Base-by-base conservation (phyloP, 2,113 vertebrate genomes). In the Noturus placidus region DNA sequence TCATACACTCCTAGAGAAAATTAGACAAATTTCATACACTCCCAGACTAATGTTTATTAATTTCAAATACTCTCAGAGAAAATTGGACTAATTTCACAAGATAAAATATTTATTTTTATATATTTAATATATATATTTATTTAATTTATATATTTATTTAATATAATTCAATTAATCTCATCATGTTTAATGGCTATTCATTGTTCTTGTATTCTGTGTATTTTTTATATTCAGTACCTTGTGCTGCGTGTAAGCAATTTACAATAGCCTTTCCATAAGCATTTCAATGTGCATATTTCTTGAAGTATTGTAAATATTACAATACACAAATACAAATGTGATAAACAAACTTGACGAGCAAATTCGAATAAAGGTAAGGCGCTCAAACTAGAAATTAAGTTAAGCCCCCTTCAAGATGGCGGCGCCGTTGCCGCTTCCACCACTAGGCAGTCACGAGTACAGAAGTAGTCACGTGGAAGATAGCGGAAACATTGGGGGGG, bases 401-500 rank as follows among this genome's bases (percentile, higher is more conserved):
- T 0, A 5, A 0, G 15, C 7, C 56, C 33, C 2, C 1, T 38
- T 61, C 79, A 61, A 82, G 56, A 82, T 82, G 79, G 56, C 56
- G 79, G 30, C 56, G 79, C 30, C 4, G 46, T 54, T n/a, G 76
- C 5, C 76, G 76, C 27, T 13, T 11, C 2, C 14, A 8, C 1
- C 2, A 20, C 54, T 22, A 35, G 3, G 13, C 78, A 5, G 8
- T 14, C n/a, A 1, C 17, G 15, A 17, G 30, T 10, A 50, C 35
- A 1, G 22, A 6, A 8, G n/a, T 56, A 56, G 76, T 33, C 79
- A 38, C 11, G 33, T 83, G 82, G 70, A 10, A 35, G 2, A 2
- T 82, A 65, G 56, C 88, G 88, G 88, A 89, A 86, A 79, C 11
- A 3, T 0, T 7, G 30, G 22, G 3, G n/a, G 25, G 67, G 11